Evolutionary conservation across 2,113 vertebrate species (phyloP).

Genomic region (Hydrochoerus hydrochaeris): DNA sequence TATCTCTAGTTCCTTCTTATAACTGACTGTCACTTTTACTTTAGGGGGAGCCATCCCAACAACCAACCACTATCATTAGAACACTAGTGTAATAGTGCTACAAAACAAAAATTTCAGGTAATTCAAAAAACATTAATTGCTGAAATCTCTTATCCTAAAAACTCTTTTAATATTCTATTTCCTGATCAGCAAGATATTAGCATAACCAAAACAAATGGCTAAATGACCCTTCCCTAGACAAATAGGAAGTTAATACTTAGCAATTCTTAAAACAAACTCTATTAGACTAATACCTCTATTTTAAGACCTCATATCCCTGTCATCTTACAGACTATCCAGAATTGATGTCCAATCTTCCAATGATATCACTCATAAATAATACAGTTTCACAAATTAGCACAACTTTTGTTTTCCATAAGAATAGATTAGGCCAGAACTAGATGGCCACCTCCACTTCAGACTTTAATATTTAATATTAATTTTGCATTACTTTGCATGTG

Average conservation of each 20-base stretch:
- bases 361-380: background rate
- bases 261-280: conserved; percentile 41
- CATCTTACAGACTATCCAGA: background rate
- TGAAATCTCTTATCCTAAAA: conserved; percentile 25
- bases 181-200: background rate
- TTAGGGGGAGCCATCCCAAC: conserved; percentile 36
- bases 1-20: background rate
- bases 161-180: background rate
- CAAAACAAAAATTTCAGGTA: background rate
- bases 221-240: background rate
- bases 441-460: background rate
- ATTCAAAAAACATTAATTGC: background rate
- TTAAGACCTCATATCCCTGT: background rate
- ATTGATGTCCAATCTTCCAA: background rate
- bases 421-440: background rate
- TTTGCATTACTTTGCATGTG: background rate
- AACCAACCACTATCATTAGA: background rate
- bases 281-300: background rate
- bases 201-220: background rate
- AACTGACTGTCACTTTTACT: background rate
- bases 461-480: background rate
- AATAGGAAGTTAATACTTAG: background rate
- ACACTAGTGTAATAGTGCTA: conserved; percentile 33
- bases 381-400: background rate
- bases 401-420: background rate